A percentile compares a stretch with the other conserved stretches of the same genome.
phyloP scores from a whole-genome alignment of 2,888 invertebrate species.

The Nomada fabriciana region DNA sequence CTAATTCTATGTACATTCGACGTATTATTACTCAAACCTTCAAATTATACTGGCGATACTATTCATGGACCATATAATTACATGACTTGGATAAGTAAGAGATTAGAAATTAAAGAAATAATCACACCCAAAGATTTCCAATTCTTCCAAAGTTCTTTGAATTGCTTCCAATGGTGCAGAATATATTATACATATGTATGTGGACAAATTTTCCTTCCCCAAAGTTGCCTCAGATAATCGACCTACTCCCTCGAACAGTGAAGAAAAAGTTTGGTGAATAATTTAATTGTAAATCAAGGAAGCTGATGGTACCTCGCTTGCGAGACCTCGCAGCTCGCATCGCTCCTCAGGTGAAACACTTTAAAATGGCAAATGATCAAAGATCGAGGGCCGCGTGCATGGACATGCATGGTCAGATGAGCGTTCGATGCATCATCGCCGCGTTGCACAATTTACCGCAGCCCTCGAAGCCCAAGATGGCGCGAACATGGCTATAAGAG shows the following conservation, averaged over 20 bases:
- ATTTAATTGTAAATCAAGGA: background rate
- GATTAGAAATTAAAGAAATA: too few relatives aligned
- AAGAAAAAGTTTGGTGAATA: background rate
- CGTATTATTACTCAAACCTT: too few relatives aligned
- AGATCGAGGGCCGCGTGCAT: constrained; percentile 45
- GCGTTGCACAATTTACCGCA: constrained; percentile 66
- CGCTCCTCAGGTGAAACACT: constrained; percentile 32
- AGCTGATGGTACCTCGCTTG: background rate
- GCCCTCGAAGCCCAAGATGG: constrained; percentile 58
- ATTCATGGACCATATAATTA: too few relatives aligned
- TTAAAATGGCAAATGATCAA: constrained; percentile 55
- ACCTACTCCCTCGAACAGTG: too few relatives aligned
- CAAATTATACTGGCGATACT: too few relatives aligned
- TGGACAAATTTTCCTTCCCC: too few relatives aligned
- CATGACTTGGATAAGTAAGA: too few relatives aligned
- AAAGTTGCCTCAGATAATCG: too few relatives aligned
- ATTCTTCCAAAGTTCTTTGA: too few relatives aligned
- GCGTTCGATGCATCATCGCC: constrained; percentile 75
- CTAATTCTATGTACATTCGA: background rate
- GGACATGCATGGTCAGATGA: constrained; percentile 71
- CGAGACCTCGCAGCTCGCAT: background rate
- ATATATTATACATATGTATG: too few relatives aligned
- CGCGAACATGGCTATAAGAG: constrained; percentile 68
- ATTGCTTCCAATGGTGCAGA: too few relatives aligned
- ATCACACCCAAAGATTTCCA: too few relatives aligned